phyloP scores from a whole-genome alignment of 92 coral and sea anemone species.

The Zoanthus solanderi region DNA sequence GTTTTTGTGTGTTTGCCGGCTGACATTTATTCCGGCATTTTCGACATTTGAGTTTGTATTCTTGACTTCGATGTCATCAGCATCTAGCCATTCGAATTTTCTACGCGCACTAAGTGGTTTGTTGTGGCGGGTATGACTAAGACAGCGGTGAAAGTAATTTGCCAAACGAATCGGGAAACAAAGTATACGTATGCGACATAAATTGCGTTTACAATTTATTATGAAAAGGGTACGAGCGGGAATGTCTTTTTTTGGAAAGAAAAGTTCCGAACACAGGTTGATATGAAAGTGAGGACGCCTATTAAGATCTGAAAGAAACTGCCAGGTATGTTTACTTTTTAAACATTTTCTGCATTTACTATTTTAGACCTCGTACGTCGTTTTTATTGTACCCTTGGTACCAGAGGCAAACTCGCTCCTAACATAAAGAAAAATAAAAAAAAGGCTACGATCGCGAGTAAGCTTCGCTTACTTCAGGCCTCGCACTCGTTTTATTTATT shows the following conservation, averaged over 20 bases:
- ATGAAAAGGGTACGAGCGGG: conserved; percentile 21
- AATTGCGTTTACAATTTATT: conserved; percentile 41
- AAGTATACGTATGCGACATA: background rate
- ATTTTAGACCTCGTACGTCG: too few relatives aligned
- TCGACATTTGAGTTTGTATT: conserved; percentile 25
- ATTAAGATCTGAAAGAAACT: background rate
- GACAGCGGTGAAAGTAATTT: conserved; percentile 43
- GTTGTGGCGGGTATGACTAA: conserved; percentile 43
- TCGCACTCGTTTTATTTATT: too few relatives aligned
- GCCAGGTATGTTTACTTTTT: background rate
- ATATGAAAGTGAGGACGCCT: conserved; percentile 30
- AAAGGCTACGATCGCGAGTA: too few relatives aligned
- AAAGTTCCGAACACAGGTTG: conserved; percentile 49
- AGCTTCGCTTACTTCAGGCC: too few relatives aligned
- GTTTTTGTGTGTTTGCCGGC: background rate
- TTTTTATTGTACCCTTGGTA: too few relatives aligned
- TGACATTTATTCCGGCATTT: conserved; percentile 16
- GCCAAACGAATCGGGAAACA: conserved; percentile 23
- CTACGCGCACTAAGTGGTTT: conserved; percentile 12
- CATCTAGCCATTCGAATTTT: conserved; percentile 1
- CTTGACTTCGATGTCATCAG: background rate
- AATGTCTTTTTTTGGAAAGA: conserved; percentile 36
- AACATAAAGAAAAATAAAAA: too few relatives aligned
- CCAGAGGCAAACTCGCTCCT: too few relatives aligned
- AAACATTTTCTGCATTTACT: background rate